Evolutionary conservation across 2,797 vertebrate species (phyloP), one percentile per base, ranked within the genome.

Genomic region (Scomberomorus guttatus): DNA sequence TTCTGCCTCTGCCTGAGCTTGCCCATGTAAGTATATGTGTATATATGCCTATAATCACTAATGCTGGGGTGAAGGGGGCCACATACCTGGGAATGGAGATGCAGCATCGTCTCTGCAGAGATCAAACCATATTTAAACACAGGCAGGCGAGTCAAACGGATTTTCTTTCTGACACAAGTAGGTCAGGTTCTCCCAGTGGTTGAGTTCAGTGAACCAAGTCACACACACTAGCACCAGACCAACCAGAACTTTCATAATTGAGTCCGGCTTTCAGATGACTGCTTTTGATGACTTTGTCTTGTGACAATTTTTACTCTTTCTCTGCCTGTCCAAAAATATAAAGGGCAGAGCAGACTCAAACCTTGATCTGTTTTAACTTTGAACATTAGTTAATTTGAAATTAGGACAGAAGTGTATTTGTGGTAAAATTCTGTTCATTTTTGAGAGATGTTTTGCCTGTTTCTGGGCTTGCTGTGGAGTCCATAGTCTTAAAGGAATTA

Each of bases 31-130:
- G 65, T 10, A 13, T 50, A 54, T 55, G 22, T 46, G 24, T 58
- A 0, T 25, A 15, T 50, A 13, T 62, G 14, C 17, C 32, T 75
- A 8, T 50, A 44, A 54, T 48, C 50, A 32, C 39, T 24, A 25
- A 27, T 27, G 37, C n/a, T 13, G 18, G 8, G 37, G 1, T 22
- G 59, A 71, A 57, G 7, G 13, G 17, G 24, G 64, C 83, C 56
- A 68, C 61, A 72, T 44, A 51, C 48, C 34, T 74, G 37, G 73
- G 48, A 29, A 48, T 18, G 22, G 44, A 56, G 61, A 64, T 32
- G 4, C 9, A 34, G 51, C 18, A 8, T 74, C 22, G 12, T 60
- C 8, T 67, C 37, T n/a, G 27, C 37, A 73, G 42, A 55, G 54
- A 50, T 69, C 27, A 68, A 51, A 67, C 44, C 66, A 17, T 6